phyloP scores from a whole-genome alignment of 1,140 invertebrate species.

The Drosophila truncata region DNA sequence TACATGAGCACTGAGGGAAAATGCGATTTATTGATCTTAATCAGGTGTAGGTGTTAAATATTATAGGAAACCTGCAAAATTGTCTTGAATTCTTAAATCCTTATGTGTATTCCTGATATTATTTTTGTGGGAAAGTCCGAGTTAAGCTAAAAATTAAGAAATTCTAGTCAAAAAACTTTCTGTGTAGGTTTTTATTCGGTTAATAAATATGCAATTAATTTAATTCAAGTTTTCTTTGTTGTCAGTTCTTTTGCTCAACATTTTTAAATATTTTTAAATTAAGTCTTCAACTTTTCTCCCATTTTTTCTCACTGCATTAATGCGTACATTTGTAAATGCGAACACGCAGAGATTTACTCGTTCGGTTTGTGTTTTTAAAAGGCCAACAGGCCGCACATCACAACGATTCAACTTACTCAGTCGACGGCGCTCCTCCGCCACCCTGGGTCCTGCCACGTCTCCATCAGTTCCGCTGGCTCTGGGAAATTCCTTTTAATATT shows the following conservation, averaged over 20 bases:
- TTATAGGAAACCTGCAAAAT: too few relatives aligned
- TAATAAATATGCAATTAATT: too few relatives aligned
- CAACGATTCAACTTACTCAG: conserved; percentile 54
- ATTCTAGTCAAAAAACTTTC: too few relatives aligned
- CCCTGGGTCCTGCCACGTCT: conserved; percentile 2
- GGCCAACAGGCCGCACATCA: conserved; percentile 59
- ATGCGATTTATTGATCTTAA: too few relatives aligned
- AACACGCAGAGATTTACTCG: conserved; percentile 61
- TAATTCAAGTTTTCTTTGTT: too few relatives aligned
- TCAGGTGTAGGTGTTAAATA: too few relatives aligned
- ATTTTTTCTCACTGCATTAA: conserved; percentile 10
- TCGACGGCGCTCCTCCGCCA: neutral
- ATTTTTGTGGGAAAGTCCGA: too few relatives aligned
- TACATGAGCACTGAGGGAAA: conserved; percentile 10
- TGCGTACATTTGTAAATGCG: conserved; percentile 18
- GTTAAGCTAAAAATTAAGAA: too few relatives aligned
- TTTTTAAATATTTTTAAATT: neutral
- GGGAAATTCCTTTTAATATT: conserved; percentile 82
- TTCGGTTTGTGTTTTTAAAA: conserved; percentile 68
- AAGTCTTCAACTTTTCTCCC: neutral
- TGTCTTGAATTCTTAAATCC: too few relatives aligned
- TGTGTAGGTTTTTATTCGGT: too few relatives aligned
- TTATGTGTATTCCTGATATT: too few relatives aligned
- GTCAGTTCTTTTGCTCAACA: neutral
- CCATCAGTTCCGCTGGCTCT: conserved; percentile 45